Evolutionary conservation across 2,888 invertebrate genomes (phyloP).

Genomic region (Chloromyia formosa): DNA sequence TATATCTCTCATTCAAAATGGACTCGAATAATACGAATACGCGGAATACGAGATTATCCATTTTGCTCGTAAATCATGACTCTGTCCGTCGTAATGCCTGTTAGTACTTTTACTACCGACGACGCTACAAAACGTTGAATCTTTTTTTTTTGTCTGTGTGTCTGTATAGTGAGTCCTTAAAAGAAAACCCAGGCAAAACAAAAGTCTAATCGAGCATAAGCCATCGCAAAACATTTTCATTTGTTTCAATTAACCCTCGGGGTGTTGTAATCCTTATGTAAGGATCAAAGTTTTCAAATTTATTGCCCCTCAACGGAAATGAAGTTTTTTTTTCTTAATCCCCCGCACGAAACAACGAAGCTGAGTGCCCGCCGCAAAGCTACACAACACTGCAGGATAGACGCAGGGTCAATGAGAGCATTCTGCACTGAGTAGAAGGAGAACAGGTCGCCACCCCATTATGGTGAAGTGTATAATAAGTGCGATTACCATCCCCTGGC

Average conservation of each 20-base stretch:
- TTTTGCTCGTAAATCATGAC: conserved; percentile 33
- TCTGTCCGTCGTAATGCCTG: conserved; percentile 1
- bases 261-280: conserved; percentile 48
- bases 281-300: conserved; percentile 45
- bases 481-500: neutral
- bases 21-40: too few relatives aligned
- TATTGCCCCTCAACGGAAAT: conserved; percentile 43
- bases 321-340: conserved; percentile 41
- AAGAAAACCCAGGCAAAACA: neutral
- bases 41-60: conserved; percentile 21
- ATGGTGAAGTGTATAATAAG: conserved; percentile 1
- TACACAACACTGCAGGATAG: too few relatives aligned
- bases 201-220: conserved; percentile 34
- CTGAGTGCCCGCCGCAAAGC: neutral
- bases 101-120: neutral
- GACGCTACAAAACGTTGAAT: too few relatives aligned
- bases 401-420: neutral
- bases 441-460: neutral
- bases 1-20: too few relatives aligned
- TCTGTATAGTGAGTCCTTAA: neutral
- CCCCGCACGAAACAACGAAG: conserved; percentile 24
- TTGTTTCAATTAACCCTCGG: conserved; percentile 49
- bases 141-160: too few relatives aligned
- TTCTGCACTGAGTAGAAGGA: neutral
- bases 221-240: conserved; percentile 44